Base-by-base conservation (phyloP, 1,140 invertebrate genomes). In the Drosophila kikkawai region DNA sequence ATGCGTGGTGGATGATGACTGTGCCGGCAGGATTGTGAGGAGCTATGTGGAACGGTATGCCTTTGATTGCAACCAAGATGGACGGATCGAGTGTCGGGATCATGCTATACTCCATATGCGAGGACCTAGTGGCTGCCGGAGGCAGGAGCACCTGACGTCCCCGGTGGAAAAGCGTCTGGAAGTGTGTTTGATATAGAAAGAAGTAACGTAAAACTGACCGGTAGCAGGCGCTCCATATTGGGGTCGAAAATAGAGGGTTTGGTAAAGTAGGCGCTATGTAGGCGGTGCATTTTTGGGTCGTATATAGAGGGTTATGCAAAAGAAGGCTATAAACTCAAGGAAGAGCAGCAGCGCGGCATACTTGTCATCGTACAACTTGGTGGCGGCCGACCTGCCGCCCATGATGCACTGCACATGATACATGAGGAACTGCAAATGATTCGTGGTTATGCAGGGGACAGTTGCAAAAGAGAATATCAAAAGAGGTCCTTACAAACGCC, bases 401-500 rank as follows among this genome's bases (percentile, higher is more conserved):
- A 69, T 51, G 37, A 90, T 71, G 41, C 64, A 60, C 67, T 88
- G 85, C 75, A 79, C 70, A 81, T 88, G 85, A 90, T 90, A 88
- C 42, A 79, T 17, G 4, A 85, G 39, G 41, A 88, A 66, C 84
- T 88, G 84, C 70, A 73, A 90, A 50, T 79, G 81, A 74, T 69
- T 56, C 57, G 50, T 77, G 60, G 34, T 60, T 37, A 73, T 56
- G 71, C 36, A 4, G 22, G 7, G 29, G 37, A 41, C 37, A 66
- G 41, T 17, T 19, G 13, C 6, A 11, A 15, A 29, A 19, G 12
- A 17, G 11, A 22, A 68, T 32, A 11, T 32, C 1, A 12, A 34
- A 45, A 13, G 13, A 15, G 19, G 17, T 37, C 37, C 84, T 90
- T 84, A 90, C 85, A 42, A 75, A 39, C 22, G 78, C 2, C 13